Evolutionary conservation across 1,140 invertebrate genomes (phyloP).

Genomic region (Trialeurodes vaporariorum): DNA sequence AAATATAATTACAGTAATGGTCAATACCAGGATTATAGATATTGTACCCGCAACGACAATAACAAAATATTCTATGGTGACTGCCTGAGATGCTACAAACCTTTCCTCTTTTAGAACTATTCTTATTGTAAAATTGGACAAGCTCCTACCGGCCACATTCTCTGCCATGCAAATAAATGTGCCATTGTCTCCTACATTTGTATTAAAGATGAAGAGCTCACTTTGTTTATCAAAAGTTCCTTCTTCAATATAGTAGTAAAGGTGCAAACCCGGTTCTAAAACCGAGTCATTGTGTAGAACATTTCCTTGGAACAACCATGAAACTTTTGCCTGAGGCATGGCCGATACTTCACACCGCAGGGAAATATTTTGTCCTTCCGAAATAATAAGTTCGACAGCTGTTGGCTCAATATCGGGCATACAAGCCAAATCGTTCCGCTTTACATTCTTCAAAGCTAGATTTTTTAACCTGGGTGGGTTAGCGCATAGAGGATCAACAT

Average conservation of each 20-base stretch:
- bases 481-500: conserved; percentile 58
- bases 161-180: conserved; percentile 68
- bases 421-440: conserved; percentile 64
- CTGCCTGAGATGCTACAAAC: conserved; percentile 46
- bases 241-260: conserved; percentile 54
- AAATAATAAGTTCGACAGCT: conserved; percentile 57
- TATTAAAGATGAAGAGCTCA: conserved; percentile 62
- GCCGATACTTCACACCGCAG: conserved; percentile 64
- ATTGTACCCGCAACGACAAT: conserved; percentile 46
- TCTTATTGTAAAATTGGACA: conserved; percentile 62
- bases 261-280: conserved; percentile 45
- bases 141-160: conserved; percentile 61
- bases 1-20: conserved; percentile 19
- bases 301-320: conserved; percentile 66
- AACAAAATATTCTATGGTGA: conserved; percentile 49
- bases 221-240: conserved; percentile 47
- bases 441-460: conserved; percentile 52
- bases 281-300: conserved; percentile 55
- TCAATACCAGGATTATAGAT: conserved; percentile 20
- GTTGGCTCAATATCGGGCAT: conserved; percentile 56
- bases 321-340: conserved; percentile 59
- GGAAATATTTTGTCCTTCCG: conserved; percentile 64
- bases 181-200: conserved; percentile 61
- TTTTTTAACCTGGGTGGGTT: conserved; percentile 52
- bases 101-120: conserved; percentile 58